Base-by-base conservation (phyloP, 1,140 invertebrate species). In the Drosophila kepulauana region DNA sequence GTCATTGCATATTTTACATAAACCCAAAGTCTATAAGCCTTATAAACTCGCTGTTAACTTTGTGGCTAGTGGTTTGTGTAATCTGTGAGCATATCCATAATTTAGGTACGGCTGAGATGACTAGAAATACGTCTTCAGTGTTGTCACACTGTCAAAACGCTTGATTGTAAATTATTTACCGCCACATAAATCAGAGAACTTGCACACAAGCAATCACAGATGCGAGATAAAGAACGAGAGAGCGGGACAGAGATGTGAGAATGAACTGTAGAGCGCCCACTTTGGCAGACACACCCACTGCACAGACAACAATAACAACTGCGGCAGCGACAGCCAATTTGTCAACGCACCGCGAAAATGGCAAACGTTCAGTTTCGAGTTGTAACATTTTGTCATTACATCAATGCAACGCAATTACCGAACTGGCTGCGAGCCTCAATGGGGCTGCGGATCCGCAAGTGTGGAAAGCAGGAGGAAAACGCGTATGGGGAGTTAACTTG, bases 181-280 rank as follows among this genome's bases (percentile, higher is more conserved):
- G 78, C 78, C 75, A 85, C 85, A 88, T 88, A 88, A 88, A 88
- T 88, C 85, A 88, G 84, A 85, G 57, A 30, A 30, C n/a, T 35
- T 59, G 6, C 56, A 54, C 81, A 78, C 57, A 78, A 52, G 51
- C 65, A 66, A 62, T 64, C 69, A 13, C n/a, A 16, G 16, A 20
- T 48, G 10, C 5, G 13, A 8, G 54, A 74, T 70, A 62, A 38
- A 48, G 16, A 7, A 48, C 2, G 46, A 16, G 7, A 30, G 20
- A n/a, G 35, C 10, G 28, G 8, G 13, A 11, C 35, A 15, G 30
- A 35, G 49, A 20, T 30, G 15, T 1, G 3, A 41, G 35, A 57
- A 71, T 71, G 11, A 75, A 41, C 30, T 58, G 11, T 7, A 16
- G n/a, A 58, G 43, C 73, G 59, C 51, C 72, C 67, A 70, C 41